Conservation (phyloP, 2,797 vertebrate species). For the Cynopterus sphinx region DNA sequence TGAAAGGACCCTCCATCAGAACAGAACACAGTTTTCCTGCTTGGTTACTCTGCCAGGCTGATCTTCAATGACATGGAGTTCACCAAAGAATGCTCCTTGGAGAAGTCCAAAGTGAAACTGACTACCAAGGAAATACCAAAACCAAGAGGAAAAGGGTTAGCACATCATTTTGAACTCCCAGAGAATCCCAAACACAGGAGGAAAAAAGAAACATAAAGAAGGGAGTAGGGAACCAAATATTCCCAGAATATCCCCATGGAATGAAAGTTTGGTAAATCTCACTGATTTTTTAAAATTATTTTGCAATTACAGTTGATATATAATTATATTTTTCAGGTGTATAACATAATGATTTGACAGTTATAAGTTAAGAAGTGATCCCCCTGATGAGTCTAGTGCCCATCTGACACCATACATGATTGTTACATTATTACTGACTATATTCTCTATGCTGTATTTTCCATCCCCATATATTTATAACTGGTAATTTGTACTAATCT, state of each 20-base stretch:
- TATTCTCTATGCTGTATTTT: no score
- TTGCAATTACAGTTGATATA: no score
- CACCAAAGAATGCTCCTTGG: background rate
- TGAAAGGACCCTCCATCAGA: background rate
- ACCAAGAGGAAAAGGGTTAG: background rate
- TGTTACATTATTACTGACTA: no score
- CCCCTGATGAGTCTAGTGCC: no score
- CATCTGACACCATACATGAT: no score
- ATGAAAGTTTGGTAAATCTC: background rate
- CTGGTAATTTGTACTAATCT: no score
- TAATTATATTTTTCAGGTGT: no score
- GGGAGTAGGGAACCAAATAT: background rate
- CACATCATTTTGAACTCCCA: background rate
- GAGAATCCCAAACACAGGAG: background rate
- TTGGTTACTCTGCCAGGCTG: background rate
- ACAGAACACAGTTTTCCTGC: background rate
- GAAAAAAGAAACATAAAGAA: background rate
- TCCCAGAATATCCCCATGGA: background rate
- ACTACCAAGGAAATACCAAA: background rate
- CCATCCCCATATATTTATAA: no score
- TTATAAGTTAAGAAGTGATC: no score
- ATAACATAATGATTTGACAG: no score
- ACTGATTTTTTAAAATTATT: no score
- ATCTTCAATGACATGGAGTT: background rate
- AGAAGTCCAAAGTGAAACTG: background rate